phyloP scores from a whole-genome alignment of 2,797 vertebrate genomes.

The Peromyscus eremicus region DNA sequence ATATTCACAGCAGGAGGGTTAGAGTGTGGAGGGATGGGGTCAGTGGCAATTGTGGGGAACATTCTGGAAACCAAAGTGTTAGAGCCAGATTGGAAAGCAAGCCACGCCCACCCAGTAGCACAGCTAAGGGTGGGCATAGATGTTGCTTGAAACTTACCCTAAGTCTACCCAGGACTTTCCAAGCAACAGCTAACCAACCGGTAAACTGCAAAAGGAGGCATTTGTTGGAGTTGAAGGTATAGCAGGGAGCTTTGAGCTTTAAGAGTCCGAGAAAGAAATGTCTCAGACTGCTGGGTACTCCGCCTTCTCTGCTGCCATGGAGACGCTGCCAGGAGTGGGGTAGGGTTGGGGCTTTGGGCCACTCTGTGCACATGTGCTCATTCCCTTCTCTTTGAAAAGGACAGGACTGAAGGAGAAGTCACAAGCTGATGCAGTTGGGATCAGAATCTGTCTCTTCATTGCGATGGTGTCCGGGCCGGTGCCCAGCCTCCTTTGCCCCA shows the following conservation, averaged over 20 bases:
- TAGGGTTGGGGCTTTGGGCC: neutral
- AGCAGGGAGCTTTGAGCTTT: constrained; percentile 25
- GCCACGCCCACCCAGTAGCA: too few species aligned
- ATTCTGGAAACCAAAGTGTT: neutral
- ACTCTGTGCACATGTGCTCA: neutral
- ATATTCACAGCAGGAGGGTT: neutral
- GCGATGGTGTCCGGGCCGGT: neutral
- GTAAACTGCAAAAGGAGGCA: neutral
- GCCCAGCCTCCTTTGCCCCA: neutral
- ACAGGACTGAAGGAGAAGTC: neutral
- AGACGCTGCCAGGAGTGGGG: neutral
- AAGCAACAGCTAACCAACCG: neutral
- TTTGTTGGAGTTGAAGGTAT: neutral
- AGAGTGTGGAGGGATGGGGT: neutral
- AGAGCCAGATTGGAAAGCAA: neutral
- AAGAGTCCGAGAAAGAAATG: neutral
- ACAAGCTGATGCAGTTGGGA: neutral
- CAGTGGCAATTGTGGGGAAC: neutral
- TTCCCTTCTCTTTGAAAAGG: neutral
- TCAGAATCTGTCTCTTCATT: neutral
- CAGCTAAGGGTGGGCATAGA: neutral
- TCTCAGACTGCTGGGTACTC: neutral
- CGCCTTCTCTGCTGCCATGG: fast-evolving
- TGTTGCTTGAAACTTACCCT: neutral
- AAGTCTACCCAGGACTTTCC: neutral